Evolutionary conservation across 2,888 invertebrate species (phyloP).

Genomic region (Drosophila atroscutellata): DNA sequence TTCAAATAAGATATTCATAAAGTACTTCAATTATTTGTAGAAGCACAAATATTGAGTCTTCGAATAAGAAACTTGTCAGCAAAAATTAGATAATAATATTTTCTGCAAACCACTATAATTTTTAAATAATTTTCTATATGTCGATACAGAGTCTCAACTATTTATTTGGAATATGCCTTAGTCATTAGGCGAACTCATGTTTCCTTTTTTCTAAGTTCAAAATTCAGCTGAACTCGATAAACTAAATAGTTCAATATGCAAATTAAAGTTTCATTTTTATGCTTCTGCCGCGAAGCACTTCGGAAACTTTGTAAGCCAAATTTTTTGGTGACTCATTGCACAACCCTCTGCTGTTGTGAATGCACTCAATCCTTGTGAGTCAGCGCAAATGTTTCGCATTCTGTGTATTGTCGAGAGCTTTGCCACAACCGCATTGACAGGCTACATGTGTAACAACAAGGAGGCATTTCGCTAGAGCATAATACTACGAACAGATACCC

Average conservation of each 20-base stretch:
- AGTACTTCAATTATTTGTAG: not conserved
- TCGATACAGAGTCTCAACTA: not conserved
- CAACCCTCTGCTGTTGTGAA: constrained; percentile 17
- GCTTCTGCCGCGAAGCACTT: constrained; percentile 16
- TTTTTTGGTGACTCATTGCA: constrained; percentile 43
- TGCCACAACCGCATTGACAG: constrained; percentile 32
- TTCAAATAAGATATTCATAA: not conserved
- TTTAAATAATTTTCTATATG: not conserved
- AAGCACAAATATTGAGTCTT: not conserved
- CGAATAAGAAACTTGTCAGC: not conserved
- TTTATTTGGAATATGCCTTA: not conserved
- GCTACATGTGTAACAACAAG: constrained; percentile 22
- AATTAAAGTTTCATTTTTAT: constrained; percentile 27
- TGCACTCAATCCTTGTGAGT: constrained; percentile 39
- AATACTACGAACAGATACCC: not conserved
- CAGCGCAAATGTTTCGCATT: constrained; percentile 43
- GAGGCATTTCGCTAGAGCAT: not conserved
- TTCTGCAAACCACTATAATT: not conserved
- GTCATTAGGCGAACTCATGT: not conserved
- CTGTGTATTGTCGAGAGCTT: constrained; percentile 31
- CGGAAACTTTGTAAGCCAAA: constrained; percentile 28
- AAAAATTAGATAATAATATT: not conserved
- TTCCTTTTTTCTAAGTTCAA: constrained; percentile 4
- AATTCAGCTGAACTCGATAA: constrained; percentile 3
- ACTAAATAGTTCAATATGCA: constrained; percentile 27